These are phyloP conservation scores for Spisula solida DNA, from an alignment of 2,888 invertebrate species.

Conservation along the genomic window DNA sequence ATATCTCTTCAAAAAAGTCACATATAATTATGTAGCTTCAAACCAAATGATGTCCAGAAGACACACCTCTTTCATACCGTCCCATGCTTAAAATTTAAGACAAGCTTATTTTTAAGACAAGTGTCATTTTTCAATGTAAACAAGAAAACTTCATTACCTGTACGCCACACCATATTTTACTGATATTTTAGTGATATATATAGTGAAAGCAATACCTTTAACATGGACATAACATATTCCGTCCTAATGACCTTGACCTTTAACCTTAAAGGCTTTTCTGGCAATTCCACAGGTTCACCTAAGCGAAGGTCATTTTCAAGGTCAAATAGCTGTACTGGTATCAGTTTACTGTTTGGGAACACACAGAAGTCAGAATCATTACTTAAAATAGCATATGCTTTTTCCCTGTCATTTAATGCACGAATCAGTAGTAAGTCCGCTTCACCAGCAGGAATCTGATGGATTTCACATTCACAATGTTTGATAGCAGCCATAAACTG, in stretches of 20 bases:
- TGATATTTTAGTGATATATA: not conserved
- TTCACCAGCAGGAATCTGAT: constrained; percentile 81
- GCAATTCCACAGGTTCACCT: constrained; percentile 72
- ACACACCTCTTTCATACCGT: too few relatives aligned
- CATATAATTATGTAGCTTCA: too few relatives aligned
- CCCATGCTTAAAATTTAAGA: too few relatives aligned
- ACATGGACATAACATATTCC: constrained; percentile 74
- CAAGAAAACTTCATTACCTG: too few relatives aligned
- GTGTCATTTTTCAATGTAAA: too few relatives aligned
- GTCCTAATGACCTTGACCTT: constrained; percentile 79
- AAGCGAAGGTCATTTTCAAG: constrained; percentile 81
- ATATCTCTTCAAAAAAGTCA: too few relatives aligned
- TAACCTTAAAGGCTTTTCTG: constrained; percentile 79
- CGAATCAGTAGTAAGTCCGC: constrained; percentile 83
- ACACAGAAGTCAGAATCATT: constrained; percentile 86
- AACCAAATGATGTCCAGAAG: too few relatives aligned
- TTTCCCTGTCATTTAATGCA: constrained; percentile 77
- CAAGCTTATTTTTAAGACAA: too few relatives aligned
- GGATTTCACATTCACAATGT: constrained; percentile 81
- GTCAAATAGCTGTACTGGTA: constrained; percentile 84
- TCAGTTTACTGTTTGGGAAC: constrained; percentile 80
- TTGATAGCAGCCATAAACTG: constrained; percentile 79
- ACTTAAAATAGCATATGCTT: constrained; percentile 83
- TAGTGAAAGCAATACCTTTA: constrained; percentile 73
- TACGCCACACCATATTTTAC: too few relatives aligned